Evolutionary conservation across 2,113 vertebrate genomes (phyloP), one percentile per base, ranked within the genome.

Genomic region (Neotragus pygmaeus): DNA sequence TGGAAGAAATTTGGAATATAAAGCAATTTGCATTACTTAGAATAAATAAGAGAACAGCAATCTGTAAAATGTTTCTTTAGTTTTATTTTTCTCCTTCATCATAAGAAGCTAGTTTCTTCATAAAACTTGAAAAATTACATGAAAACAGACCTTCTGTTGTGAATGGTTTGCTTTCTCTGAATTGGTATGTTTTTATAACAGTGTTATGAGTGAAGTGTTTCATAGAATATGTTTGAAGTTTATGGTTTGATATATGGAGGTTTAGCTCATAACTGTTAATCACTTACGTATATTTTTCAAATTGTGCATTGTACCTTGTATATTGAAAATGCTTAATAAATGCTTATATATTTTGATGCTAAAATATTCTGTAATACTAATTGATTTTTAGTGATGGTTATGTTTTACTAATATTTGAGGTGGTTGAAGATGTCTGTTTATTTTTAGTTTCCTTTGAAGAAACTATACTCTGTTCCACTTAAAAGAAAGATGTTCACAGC

Each of bases 1-100:
- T 77, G 70, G 36, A 90, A 92, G 90, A 82, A 81, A 83, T 57
- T 25, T 92, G 91, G 95, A 95, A 94, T 96, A 92, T 75, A 96
- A 96, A 97, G 23, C 5, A 92, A 88, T 64, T 36, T 96, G 57
- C 0, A 2, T 66, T 78, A 16, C 92, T 97, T 94, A 12, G 0
- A 33, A 7, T 33, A 3, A 36, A 25, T 25, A 21, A 75, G 23
- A 82, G 45, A 97, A 81, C 25, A 88, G 45, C 77, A 96, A 77
- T 97, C n/a, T 96, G 95, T 92, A 94, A 94, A 95, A 97, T 2
- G 11, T 17, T 95, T 87, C 23, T 57, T 92, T 88, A 92, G 25
- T 90, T n/a, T 81, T 91, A 36, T 86, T 81, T 25, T 27, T 4
- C 17, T 2, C 13, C 16, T 75, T 91, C 88, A 75, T 58, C 85